phyloP scores from a whole-genome alignment of 2,113 vertebrate species.

The Pholis gunnellus region DNA sequence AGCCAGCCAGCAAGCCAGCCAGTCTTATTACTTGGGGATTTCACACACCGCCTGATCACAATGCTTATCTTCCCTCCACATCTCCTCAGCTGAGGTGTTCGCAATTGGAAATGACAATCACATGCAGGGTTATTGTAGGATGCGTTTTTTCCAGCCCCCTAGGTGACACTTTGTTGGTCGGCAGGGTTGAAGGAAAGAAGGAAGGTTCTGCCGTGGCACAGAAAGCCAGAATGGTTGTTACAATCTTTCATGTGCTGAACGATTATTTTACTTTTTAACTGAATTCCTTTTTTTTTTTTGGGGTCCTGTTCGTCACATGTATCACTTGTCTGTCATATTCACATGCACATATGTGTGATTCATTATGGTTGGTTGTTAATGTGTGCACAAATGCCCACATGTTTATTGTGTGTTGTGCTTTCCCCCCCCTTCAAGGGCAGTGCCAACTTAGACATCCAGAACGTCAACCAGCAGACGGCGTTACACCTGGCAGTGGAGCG shows the following conservation, averaged over 20 bases:
- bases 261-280: neutral
- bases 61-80: conserved; percentile 72
- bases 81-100: conserved; percentile 70
- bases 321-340: conserved; percentile 7
- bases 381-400: conserved; percentile 5
- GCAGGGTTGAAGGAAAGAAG: conserved; percentile 42
- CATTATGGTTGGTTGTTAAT: conserved; percentile 7
- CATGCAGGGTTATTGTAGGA: conserved; percentile 59
- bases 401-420: conserved; percentile 33
- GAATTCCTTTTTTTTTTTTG: neutral
- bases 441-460: conserved; percentile 98
- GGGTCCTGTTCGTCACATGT: neutral
- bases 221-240: conserved; percentile 24
- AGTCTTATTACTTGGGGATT: conserved; percentile 78
- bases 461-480: conserved; percentile 98
- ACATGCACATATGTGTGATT: neutral
- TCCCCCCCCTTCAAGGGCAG: conserved; percentile 85
- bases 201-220: conserved; percentile 45
- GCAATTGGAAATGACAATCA: conserved; percentile 78
- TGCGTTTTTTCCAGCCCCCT: conserved; percentile 16
- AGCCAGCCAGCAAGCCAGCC: conserved; percentile 58
- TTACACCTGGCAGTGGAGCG: conserved; percentile 97
- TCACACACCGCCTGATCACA: conserved; percentile 76
- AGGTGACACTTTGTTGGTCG: conserved; percentile 48
- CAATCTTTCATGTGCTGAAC: conserved; percentile 18